phyloP scores from a whole-genome alignment of 2,797 vertebrate genomes.

The Miichthys miiuy region DNA sequence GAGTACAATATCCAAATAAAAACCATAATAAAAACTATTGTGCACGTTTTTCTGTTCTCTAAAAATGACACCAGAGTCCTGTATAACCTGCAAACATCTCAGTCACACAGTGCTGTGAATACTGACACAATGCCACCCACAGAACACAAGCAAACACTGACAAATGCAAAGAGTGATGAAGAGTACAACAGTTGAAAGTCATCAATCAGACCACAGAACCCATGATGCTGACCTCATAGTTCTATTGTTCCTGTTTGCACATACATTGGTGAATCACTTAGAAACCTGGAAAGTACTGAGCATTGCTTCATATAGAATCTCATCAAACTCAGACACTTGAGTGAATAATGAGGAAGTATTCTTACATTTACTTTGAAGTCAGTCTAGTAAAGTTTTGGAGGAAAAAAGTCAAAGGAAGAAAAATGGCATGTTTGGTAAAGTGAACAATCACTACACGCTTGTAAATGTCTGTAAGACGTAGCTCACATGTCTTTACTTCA shows the following conservation, averaged over 20 bases:
- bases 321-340: not conserved
- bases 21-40: not conserved
- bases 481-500: conserved; percentile 21
- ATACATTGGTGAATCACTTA: not conserved
- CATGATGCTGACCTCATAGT: not conserved
- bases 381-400: not conserved
- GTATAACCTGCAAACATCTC: not conserved
- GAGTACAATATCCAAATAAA: not conserved
- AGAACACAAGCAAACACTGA: not conserved
- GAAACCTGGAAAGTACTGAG: not conserved
- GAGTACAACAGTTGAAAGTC: not conserved
- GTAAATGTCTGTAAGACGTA: conserved; percentile 12
- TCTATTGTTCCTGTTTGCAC: conserved; percentile 6
- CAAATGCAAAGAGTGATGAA: not conserved
- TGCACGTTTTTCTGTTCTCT: not conserved
- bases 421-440: no score
- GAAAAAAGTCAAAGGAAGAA: not conserved
- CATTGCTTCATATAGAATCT: not conserved
- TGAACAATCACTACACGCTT: not conserved
- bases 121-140: not conserved
- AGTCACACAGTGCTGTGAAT: not conserved
- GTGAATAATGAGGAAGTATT: not conserved
- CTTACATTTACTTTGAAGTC: not conserved
- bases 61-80: not conserved
- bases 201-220: not conserved